Base-by-base conservation (phyloP, 2,888 invertebrate genomes). In the Portevinia maculata region DNA sequence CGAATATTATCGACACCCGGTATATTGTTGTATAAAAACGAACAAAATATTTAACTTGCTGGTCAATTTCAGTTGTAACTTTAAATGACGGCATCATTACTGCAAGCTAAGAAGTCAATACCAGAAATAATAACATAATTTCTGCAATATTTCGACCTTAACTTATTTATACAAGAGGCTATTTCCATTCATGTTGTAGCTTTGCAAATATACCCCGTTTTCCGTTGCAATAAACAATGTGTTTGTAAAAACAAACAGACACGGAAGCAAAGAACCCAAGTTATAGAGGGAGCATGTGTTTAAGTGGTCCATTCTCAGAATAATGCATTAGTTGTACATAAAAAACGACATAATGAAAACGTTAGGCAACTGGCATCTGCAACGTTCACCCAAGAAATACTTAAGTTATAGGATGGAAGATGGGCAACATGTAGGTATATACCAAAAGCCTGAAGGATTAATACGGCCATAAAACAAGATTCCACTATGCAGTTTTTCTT, bases 301-400 rank as follows among this genome's bases (percentile, higher is more conserved):
- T 71, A 78, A 78, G 78, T 78, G 64, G 59, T 59, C 57, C 57
- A 65, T 71, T 78, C 52, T 57, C 52, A 71, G 78, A 78, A 78
- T 78, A 78, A 78, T 78, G 65, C 78, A 78, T 78, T 71, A 78
- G 67, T 76, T 69, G 57, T 71, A 52, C 34, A 65, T 64, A 65
- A 71, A 78, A 62, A 44, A 53, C 15, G 65, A 65, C 52, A 78
- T 71, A 71, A 59, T 78, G 64, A 71, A 70, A 65, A 52, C 52
- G 57, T 71, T 65, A 41, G 59, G 71, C 78, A 78, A 65, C 71
- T 71, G 64, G 71, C 78, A 78, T 78, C 78, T 78, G 78, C 78
- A 78, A 65, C 57, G 71, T 71, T 71, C 64, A 78, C 57, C 71
- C 57, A 52, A 71, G 64, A 59, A 76, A 76, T 69, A 62, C 62